These are phyloP conservation scores for Corvus cornix DNA, from an alignment of 2,113 vertebrate species.

Conservation along the genomic window DNA sequence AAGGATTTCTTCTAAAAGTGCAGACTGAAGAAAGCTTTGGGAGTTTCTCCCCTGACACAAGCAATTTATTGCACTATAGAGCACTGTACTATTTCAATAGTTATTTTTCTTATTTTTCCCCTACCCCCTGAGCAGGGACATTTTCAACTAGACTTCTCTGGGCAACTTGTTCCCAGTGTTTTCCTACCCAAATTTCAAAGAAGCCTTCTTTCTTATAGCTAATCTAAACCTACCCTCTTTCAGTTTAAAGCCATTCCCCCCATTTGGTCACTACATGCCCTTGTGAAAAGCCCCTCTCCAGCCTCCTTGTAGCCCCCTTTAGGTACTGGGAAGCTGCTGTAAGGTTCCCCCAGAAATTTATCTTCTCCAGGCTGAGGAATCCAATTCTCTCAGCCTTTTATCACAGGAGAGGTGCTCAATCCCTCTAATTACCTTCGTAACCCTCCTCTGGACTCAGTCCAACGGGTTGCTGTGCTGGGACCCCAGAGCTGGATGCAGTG, in stretches of 20 bases:
- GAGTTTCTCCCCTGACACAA: neutral
- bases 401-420: neutral
- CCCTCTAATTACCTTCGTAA: neutral
- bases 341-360: neutral
- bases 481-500: neutral
- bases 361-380: neutral
- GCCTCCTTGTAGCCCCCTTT: neutral
- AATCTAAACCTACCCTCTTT: neutral
- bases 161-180: neutral
- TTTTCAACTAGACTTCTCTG: neutral
- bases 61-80: neutral
- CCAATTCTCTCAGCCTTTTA: neutral
- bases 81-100: neutral
- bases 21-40: neutral
- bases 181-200: neutral
- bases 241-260: neutral
- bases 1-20: neutral
- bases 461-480: accelerated
- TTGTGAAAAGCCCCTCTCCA: neutral
- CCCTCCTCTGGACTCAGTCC: neutral
- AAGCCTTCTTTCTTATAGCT: neutral
- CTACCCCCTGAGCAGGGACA: neutral
- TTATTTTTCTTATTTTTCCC: constrained; percentile 15
- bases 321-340: neutral
- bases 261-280: neutral